Base-by-base conservation (phyloP, 2,113 vertebrate genomes). In the Paraplagusia blochii region DNA sequence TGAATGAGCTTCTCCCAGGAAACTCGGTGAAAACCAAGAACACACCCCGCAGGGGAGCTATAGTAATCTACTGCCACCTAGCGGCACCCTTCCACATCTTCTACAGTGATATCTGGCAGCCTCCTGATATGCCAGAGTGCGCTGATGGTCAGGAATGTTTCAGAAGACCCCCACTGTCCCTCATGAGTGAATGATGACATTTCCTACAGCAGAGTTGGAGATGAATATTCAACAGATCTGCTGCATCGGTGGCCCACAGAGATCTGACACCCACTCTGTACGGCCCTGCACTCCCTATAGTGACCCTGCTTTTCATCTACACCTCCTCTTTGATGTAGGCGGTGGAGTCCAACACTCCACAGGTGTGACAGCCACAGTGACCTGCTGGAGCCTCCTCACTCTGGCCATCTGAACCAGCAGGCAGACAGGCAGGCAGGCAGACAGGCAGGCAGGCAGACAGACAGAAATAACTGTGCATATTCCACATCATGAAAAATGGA, bases 221-320 rank as follows among this genome's bases (percentile, higher is more conserved):
- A 83, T 84, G 81, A 84, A 85, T 85, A 87, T 85, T 88, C 81
- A 85, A 63, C 62, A 63, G 50, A 53, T 79, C 64, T 78, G 77
- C 60, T 85, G 79, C 77, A 65, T 78, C 50, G 14, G 35, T 53
- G 69, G 67, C 49, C 79, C 50, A 64, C 39, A 59, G 79, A 74
- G 71, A 77, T 54, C 51, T 47, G 48, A 43, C 63, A 44, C 52
- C 58, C 55, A 11, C n/a, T 63, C 63, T 57, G 55, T 7, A 33
- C 69, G 49, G 47, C 49, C 49, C 29, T 33, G n/a, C 44, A 18
- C 12, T 9, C 8, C 29, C 18, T 0, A 43, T n/a, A 7, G 13
- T 9, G 3, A n/a, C n/a, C 12, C 1, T 4, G 11, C 35, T 22
- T 46, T 10, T 59, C 33, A 17, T 19, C 18, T 13, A 12, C n/a